These are phyloP conservation scores for Hyperopisus bebe DNA, from an alignment of 2,113 vertebrate species.

Conservation along the genomic window DNA sequence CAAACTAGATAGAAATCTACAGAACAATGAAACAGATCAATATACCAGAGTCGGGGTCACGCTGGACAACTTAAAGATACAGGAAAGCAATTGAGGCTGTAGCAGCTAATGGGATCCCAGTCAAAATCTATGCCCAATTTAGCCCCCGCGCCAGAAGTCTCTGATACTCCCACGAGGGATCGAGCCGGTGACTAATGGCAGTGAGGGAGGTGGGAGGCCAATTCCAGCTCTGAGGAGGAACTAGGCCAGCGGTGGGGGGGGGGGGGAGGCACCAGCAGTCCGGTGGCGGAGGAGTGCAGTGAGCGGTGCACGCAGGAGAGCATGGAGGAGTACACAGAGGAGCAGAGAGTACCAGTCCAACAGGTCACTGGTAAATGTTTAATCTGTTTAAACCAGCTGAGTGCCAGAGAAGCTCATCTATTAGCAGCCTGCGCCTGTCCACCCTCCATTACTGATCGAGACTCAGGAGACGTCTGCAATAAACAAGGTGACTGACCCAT, in stretches of 20 bases:
- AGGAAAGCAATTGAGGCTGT: slow-evolving; percentile 2
- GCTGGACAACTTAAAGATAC: slow-evolving; percentile 2
- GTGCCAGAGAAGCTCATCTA: background rate
- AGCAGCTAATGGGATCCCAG: slow-evolving; percentile 5
- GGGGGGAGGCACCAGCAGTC: background rate
- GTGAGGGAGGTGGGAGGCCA: background rate
- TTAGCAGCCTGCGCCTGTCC: background rate
- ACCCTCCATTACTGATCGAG: background rate
- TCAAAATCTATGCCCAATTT: slow-evolving; percentile 15
- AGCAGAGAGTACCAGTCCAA: background rate
- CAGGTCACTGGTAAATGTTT: background rate
- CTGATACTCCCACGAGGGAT: background rate
- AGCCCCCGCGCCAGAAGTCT: background rate
- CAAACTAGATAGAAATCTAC: slow-evolving; percentile 13
- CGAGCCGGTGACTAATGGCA: slow-evolving; percentile 7
- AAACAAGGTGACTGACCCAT: background rate
- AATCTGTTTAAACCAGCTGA: background rate
- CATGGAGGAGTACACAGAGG: background rate
- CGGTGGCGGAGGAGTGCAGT: background rate
- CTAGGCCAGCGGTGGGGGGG: background rate
- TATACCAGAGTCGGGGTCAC: background rate
- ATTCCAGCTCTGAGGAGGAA: background rate
- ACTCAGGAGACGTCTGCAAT: background rate
- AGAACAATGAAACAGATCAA: slow-evolving; percentile 5
- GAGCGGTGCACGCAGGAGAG: background rate